Base-by-base conservation (phyloP, 1,140 invertebrate genomes). In the Phymastichus coffea region DNA sequence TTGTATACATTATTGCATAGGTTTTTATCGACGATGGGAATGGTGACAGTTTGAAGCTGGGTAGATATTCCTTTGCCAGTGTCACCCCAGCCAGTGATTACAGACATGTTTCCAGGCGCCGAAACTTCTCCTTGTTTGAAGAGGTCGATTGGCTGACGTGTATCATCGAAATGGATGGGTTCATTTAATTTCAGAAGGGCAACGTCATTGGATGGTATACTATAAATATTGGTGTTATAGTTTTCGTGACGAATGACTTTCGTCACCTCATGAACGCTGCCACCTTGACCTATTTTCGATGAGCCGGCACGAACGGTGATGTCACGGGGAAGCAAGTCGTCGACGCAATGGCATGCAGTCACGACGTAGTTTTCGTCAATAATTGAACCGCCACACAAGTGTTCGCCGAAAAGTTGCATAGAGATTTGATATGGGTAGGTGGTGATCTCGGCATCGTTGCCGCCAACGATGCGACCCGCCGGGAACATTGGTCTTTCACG, bases 401-500 rank as follows among this genome's bases (percentile, higher is more conserved):
- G 86, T 0, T 62, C 66, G 3, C 78, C 75, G 15, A 68, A 64
- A 2, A 78, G 70, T 30, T 78, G 75, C 4, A 87, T 69, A 2
- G 81, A 83, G 0, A 87, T 79, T 74, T 86, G 84, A 65, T 86
- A 85, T 0, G 87, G 87, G 46, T 83, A 79, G 53, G 85, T 76
- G 15, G 81, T 77, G 37, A 85, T 85, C 14, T 67, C 64, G 0
- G 83, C 81, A 19, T 82, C 77, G 12, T 80, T 67, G 0, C 88
- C 88, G 1, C 87, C 87, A 2, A 89, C 82, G 12, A 90, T 89
- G 22, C 84, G 76, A 10, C 80, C 75, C n/a, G n/a, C n/a, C n/a
- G n/a, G n/a, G n/a, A n/a, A n/a, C n/a, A n/a, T n/a, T n/a, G n/a
- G n/a, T n/a, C n/a, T n/a, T n/a, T n/a, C n/a, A n/a, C n/a, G n/a